Evolutionary conservation across 2,888 invertebrate species (phyloP).

Genomic region (Apotomis betuletana): DNA sequence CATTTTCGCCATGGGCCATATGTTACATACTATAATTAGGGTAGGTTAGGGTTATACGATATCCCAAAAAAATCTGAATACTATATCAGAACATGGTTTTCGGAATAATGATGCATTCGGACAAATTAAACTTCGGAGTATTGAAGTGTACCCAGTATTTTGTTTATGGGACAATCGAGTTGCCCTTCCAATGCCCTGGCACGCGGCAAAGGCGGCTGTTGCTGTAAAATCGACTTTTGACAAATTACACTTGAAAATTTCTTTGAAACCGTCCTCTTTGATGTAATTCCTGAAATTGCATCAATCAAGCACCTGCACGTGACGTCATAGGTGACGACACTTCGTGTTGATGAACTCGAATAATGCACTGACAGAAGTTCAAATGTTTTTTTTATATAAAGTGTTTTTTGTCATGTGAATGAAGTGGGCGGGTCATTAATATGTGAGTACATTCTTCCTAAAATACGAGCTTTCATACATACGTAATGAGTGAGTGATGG

Average conservation of each 20-base stretch:
- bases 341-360: slow-evolving; percentile 19
- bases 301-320: slow-evolving; percentile 28
- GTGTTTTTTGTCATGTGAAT: not conserved
- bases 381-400: not conserved
- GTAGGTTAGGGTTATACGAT: no score
- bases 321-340: not conserved
- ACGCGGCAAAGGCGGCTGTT: no score
- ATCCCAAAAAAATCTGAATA: no score
- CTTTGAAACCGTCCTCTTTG: slow-evolving; percentile 63
- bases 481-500: not conserved
- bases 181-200: no score
- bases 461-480: not conserved
- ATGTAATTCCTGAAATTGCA: slow-evolving; percentile 52
- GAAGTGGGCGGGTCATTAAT: not conserved
- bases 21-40: no score
- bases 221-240: slow-evolving; percentile 59
- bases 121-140: no score
- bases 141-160: no score
- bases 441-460: not conserved
- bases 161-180: no score
- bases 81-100: no score
- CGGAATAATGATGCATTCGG: no score
- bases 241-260: slow-evolving; percentile 68
- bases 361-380: slow-evolving; percentile 15
- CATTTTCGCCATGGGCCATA: no score